Conservation (phyloP, 2,797 vertebrate genomes). For the Sparidentex hasta region DNA sequence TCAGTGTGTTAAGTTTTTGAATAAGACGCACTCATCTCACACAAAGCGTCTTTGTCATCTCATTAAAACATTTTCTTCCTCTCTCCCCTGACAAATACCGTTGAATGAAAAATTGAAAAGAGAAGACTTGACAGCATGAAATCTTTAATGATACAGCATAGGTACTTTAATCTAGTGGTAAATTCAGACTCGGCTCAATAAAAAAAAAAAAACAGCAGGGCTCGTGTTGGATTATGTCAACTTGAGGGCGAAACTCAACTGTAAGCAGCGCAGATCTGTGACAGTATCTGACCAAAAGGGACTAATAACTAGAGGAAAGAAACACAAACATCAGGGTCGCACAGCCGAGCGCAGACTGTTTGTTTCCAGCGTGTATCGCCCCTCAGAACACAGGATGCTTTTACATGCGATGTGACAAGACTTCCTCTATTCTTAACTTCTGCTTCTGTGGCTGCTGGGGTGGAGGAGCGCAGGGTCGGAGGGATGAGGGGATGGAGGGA, state of each 20-base stretch:
- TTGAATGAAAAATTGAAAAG: conserved; percentile 8
- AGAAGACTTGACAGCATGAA: conserved; percentile 47
- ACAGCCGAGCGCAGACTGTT: conserved; percentile 60
- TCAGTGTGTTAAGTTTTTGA: conserved; percentile 13
- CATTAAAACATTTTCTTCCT: conserved; percentile 54
- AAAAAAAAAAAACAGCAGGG: conserved; percentile 27
- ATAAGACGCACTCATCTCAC: conserved; percentile 21
- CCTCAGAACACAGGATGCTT: conserved; percentile 68
- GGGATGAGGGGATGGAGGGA: background rate
- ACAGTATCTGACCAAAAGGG: conserved; percentile 81
- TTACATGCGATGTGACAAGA: conserved; percentile 85
- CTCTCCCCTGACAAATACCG: conserved; percentile 37
- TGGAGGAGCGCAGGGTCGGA: conserved; percentile 16
- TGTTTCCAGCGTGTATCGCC: conserved; percentile 69
- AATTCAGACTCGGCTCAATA: conserved; percentile 60
- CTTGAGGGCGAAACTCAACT: conserved; percentile 65
- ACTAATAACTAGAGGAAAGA: conserved; percentile 68
- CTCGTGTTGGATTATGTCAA: conserved; percentile 74
- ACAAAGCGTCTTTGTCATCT: conserved; percentile 40
- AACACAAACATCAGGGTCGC: conserved; percentile 50
- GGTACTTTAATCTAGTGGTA: conserved; percentile 49
- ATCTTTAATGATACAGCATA: conserved; percentile 51
- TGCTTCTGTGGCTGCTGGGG: conserved; percentile 72
- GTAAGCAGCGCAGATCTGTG: conserved; percentile 73
- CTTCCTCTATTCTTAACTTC: conserved; percentile 86